Conservation (phyloP, 2,113 vertebrate genomes). For the Micromys minutus region DNA sequence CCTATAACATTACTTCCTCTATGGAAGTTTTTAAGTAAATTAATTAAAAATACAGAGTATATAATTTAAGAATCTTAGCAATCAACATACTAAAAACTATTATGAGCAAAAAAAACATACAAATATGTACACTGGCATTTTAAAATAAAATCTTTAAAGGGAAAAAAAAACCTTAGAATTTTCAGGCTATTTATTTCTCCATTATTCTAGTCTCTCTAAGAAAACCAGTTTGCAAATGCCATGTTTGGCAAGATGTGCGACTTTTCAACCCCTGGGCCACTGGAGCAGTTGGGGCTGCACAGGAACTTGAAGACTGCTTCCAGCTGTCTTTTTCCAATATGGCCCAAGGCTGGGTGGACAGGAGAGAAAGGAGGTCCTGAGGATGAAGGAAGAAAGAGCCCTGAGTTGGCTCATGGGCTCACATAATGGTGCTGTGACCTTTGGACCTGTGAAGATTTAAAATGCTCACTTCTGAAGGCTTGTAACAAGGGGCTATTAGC, state of each 20-base stretch:
- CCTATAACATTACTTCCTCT: not conserved
- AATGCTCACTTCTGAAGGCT: not conserved
- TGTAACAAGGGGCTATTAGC: not conserved
- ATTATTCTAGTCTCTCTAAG: not conserved
- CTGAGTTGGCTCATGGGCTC: not conserved
- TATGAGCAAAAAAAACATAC: not conserved
- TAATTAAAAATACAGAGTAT: not conserved
- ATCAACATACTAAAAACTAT: not conserved
- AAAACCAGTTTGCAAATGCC: not conserved
- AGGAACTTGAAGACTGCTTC: not conserved
- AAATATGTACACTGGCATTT: not conserved
- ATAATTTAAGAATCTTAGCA: not conserved
- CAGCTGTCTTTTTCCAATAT: not conserved
- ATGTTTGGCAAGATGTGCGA: not conserved
- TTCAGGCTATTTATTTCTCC: not conserved
- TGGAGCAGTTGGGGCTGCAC: not conserved
- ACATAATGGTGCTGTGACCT: not conserved
- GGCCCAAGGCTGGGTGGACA: not conserved
- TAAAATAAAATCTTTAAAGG: slow-evolving; percentile 16
- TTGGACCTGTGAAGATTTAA: not conserved
- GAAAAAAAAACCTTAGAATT: not conserved
- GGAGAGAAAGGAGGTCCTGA: not conserved
- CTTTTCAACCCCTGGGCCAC: not conserved
- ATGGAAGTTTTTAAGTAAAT: slow-evolving; percentile 14
- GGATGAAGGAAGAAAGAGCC: not conserved